Conservation (phyloP, 92 coral and sea anemone genomes). For the Heliopora coerulea region DNA sequence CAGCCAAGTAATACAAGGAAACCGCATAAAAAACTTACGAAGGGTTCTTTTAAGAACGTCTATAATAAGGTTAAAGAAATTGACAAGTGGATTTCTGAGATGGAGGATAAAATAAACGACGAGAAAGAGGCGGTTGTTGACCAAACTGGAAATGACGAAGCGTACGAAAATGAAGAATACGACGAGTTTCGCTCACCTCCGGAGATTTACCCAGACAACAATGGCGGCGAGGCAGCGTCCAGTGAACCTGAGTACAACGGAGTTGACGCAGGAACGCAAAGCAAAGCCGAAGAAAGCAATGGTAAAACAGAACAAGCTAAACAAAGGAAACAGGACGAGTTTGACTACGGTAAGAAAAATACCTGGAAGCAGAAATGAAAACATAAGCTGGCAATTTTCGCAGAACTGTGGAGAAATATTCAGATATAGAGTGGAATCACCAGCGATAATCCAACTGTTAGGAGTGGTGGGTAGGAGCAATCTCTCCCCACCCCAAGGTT, state of each 20-base stretch:
- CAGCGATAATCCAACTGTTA: too few species aligned
- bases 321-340: background rate
- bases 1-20: background rate
- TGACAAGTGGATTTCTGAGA: conserved; percentile 19
- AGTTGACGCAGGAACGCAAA: background rate
- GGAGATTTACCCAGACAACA: conserved; percentile 1
- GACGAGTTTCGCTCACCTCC: background rate
- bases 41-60: background rate
- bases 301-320: background rate
- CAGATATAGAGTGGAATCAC: too few species aligned
- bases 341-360: conserved; percentile 38
- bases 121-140: background rate
- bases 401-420: too few species aligned
- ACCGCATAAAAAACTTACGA: background rate
- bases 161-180: background rate
- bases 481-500: too few species aligned
- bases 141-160: background rate
- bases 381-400: too few species aligned
- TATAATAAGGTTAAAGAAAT: background rate
- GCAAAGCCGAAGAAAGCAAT: background rate
- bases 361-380: too few species aligned
- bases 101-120: conserved; percentile 4
- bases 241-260: conserved; percentile 6
- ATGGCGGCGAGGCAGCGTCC: background rate
- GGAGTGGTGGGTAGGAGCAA: too few species aligned